Base-by-base conservation (phyloP, 2,797 vertebrate species). In the Myiothlypis chrysogaster region DNA sequence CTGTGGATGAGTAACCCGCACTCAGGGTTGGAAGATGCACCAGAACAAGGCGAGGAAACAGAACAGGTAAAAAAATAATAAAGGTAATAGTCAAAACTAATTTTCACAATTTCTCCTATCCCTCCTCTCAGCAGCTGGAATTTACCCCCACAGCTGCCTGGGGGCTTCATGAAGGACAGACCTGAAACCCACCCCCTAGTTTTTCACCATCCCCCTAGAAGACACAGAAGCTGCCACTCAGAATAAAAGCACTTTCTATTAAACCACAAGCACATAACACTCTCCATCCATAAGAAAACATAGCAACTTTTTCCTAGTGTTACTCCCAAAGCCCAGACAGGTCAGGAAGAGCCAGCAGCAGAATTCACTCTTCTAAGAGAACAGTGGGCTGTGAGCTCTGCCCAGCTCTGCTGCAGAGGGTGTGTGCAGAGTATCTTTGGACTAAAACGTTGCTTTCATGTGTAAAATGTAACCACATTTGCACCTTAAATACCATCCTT, bases 391-490 rank as follows among this genome's bases (percentile, higher is more conserved):
- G 61, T 17, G 53, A 87, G n/a, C 27, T 55, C 56, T 8, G 53
- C 41, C 47, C 59, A 30, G 70, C 59, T 79, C 17, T 57, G 89
- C 30, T 50, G 69, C 53, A 5, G 2, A 64, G 75, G 78, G 70
- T 1, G 49, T 21, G 56, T 60, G 52, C 66, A 25, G 57, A 72
- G 43, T 18, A 23, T 63, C 70, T 92, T 8, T 20, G 41, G 55
- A 81, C 19, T 77, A 57, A 56, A 91, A 77, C 14, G 12, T 13
- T 37, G 37, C 89, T 93, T 87, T 82, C 76, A 72, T 47, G 61
- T 88, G 78, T 72, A 49, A 83, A 85, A 60, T 41, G 50, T 56
- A 87, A 66, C 90, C 75, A 81, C 80, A 46, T 76, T 78, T 83
- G 72, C 55, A 89, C 70, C 72, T 78, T 47, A 60, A 92, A 92